These are phyloP conservation scores for Silurus glanis DNA, from an alignment of 2,113 vertebrate genomes.

Conservation along the genomic window DNA sequence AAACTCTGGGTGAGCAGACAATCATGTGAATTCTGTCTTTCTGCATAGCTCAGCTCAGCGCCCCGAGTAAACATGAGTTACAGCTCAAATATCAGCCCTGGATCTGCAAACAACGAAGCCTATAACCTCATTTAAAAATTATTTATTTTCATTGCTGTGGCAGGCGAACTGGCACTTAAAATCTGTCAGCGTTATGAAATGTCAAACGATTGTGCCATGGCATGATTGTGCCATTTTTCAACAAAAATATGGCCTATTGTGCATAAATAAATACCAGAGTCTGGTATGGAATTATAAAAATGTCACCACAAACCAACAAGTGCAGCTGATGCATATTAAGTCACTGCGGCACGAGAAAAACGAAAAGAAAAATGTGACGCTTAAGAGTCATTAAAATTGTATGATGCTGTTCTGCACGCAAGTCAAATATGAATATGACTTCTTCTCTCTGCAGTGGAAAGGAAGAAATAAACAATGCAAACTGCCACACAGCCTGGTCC, in stretches of 20 bases:
- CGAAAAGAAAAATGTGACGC: slow-evolving; percentile 72
- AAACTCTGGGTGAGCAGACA: neutral
- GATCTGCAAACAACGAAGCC: slow-evolving; percentile 73
- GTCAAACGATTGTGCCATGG: slow-evolving; percentile 71
- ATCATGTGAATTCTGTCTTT: slow-evolving; percentile 23
- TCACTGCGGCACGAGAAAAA: slow-evolving; percentile 69
- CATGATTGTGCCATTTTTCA: slow-evolving; percentile 77
- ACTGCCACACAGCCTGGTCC: slow-evolving; percentile 71
- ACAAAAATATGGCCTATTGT: slow-evolving; percentile 72
- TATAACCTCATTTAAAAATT: slow-evolving; percentile 74
- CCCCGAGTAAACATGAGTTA: slow-evolving; percentile 43
- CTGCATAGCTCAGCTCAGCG: slow-evolving; percentile 11
- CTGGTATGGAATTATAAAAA: slow-evolving; percentile 76
- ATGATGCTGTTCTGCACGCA: slow-evolving; percentile 74
- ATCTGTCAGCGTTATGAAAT: slow-evolving; percentile 76
- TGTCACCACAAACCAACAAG: slow-evolving; percentile 71
- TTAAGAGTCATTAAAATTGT: slow-evolving; percentile 78
- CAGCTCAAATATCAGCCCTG: slow-evolving; percentile 63
- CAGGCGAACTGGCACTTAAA: slow-evolving; percentile 75
- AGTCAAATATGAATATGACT: slow-evolving; percentile 71
- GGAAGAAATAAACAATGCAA: slow-evolving; percentile 70
- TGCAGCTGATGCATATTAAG: slow-evolving; percentile 76
- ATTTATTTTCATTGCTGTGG: slow-evolving; percentile 76
- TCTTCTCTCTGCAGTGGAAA: slow-evolving; percentile 68
- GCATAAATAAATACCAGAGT: slow-evolving; percentile 75